Conservation (phyloP, 2,113 vertebrate genomes). For the Epinephelus moara region DNA sequence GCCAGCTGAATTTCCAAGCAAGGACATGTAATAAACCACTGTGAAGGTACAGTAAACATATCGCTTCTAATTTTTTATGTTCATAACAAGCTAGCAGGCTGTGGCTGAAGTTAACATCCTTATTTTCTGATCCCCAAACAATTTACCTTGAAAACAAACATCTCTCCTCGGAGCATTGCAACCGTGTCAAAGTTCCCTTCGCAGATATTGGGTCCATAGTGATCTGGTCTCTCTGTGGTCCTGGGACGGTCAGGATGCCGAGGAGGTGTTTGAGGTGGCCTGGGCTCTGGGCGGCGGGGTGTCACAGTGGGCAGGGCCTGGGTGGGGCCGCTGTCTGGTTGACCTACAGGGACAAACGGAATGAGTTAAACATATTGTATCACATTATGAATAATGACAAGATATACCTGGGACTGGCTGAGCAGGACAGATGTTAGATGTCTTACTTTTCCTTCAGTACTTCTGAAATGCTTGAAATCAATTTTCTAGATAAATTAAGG, state of each 20-base stretch:
- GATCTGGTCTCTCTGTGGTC: constrained; percentile 89
- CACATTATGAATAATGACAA: neutral
- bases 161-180: constrained; percentile 94
- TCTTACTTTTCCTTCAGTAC: neutral
- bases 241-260: constrained; percentile 86
- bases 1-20: constrained; percentile 7
- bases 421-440: neutral
- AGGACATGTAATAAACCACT: constrained; percentile 11
- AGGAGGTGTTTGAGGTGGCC: constrained; percentile 86
- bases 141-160: constrained; percentile 98
- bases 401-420: neutral
- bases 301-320: constrained; percentile 89
- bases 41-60: constrained; percentile 1
- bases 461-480: neutral
- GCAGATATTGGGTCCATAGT: constrained; percentile 94
- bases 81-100: neutral
- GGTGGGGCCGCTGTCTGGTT: constrained; percentile 86
- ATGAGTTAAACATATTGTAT: neutral
- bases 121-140: neutral
- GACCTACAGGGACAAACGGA: constrained; percentile 77
- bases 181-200: constrained; percentile 96
- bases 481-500: neutral
- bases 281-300: constrained; percentile 88
- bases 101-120: neutral
- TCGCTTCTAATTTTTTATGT: neutral